phyloP scores from a whole-genome alignment of 2,797 vertebrate genomes.

The Labroides dimidiatus region DNA sequence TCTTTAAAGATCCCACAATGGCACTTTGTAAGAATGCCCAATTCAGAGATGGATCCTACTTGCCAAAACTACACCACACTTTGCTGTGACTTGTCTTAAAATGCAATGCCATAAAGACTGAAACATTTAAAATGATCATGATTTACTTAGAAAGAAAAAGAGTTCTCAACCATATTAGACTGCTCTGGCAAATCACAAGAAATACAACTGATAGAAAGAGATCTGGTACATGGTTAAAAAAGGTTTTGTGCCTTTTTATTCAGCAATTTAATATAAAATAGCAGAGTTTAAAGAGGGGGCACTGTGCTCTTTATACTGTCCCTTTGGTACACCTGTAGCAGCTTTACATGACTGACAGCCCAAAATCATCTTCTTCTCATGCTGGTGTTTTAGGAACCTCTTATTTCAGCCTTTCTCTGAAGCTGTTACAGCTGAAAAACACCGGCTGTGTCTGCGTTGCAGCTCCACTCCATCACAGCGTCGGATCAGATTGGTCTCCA shows the following conservation, averaged over 20 bases:
- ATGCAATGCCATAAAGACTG: slow-evolving; percentile 40
- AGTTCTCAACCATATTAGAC: slow-evolving; percentile 10
- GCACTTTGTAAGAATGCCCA: slow-evolving; percentile 66
- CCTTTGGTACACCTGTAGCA: too few species aligned
- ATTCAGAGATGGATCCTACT: slow-evolving; percentile 53
- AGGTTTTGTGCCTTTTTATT: slow-evolving; percentile 20
- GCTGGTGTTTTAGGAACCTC: too few species aligned
- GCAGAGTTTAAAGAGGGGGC: slow-evolving; percentile 1
- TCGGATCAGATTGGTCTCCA: too few species aligned
- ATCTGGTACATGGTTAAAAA: slow-evolving; percentile 18
- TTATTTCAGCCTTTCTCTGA: too few species aligned
- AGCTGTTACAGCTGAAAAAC: too few species aligned
- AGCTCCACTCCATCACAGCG: too few species aligned
- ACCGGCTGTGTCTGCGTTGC: too few species aligned
- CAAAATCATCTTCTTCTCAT: too few species aligned
- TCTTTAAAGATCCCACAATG: slow-evolving; percentile 73
- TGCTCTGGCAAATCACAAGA: slow-evolving; percentile 2
- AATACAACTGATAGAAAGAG: slow-evolving; percentile 15
- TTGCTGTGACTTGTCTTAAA: slow-evolving; percentile 39
- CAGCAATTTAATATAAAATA: background rate
- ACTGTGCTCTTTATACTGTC: background rate
- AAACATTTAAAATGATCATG: slow-evolving; percentile 5
- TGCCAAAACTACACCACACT: slow-evolving; percentile 44
- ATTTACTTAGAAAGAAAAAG: slow-evolving; percentile 31
- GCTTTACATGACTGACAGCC: too few species aligned